A percentile compares a stretch with the other conserved stretches of the same genome.
Conservation (phyloP, 2,113 vertebrate species). For the Zapus hudsonius region DNA sequence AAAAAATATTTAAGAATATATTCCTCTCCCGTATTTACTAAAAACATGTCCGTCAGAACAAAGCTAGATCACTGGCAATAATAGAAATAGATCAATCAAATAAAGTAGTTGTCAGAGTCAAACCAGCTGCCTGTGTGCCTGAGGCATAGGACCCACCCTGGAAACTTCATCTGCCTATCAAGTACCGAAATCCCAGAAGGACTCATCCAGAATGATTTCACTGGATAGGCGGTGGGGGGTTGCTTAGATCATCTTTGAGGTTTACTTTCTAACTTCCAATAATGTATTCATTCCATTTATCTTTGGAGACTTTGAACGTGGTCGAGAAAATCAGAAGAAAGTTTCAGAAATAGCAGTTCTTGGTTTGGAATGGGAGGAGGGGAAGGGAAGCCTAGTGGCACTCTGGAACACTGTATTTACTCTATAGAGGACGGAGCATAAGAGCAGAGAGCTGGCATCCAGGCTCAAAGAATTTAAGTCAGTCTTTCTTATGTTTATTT, state of each 20-base stretch:
- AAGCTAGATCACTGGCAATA: conserved; percentile 9
- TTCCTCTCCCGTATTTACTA: conserved; percentile 34
- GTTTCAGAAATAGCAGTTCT: not conserved
- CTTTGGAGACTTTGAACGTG: conserved; percentile 43
- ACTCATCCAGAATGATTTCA: not conserved
- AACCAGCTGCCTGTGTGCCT: not conserved
- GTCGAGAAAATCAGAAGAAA: conserved; percentile 22
- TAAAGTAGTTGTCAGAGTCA: not conserved
- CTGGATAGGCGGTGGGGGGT: not conserved
- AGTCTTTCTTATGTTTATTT: not conserved
- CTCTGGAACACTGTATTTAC: not conserved
- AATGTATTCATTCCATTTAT: conserved; percentile 27
- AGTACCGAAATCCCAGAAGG: conserved; percentile 12
- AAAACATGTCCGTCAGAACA: conserved; percentile 50
- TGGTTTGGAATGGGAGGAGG: not conserved
- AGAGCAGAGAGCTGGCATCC: not conserved
- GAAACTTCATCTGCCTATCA: conserved; percentile 46
- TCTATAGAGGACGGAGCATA: not conserved
- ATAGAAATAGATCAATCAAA: conserved; percentile 33
- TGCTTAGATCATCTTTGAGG: conserved; percentile 41
- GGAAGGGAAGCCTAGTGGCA: not conserved
- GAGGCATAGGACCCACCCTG: not conserved
- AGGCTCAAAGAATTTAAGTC: not conserved
- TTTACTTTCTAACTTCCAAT: not conserved
- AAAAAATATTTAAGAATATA: too few species aligned